Evolutionary conservation across 2,888 invertebrate species (phyloP), one percentile per base, ranked within the genome.

Genomic region (Polymixis lichenea): DNA sequence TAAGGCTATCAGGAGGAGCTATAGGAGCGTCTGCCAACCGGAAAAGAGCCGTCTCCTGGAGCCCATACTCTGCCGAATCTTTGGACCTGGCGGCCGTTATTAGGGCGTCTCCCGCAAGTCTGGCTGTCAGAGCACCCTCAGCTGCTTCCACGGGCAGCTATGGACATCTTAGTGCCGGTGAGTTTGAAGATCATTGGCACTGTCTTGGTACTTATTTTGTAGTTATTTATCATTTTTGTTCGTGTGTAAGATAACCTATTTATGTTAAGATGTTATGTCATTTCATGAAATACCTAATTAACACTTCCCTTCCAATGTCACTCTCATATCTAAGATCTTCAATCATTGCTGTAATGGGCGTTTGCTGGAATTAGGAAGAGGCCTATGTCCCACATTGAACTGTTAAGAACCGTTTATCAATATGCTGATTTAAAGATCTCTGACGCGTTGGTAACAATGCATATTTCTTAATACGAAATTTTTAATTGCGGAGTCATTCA

Each of bases 111-210:
- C 99, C 99, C 9, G 98, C 99, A 88, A 99, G 99, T 43, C 96
- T 99, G 86, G 98, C 98, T 28, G 99, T 99, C 0, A 97, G 99
- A 84, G 98, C 98, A 80, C 98, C 98, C 25, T 98, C 98, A 51
- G 98, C 98, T 9, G 96, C 96, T 0, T 96, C 96, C 17, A 99
- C 99, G 89, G 99, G 99, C 65, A 99, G 99, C 82, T 99, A 99
- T 97, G 99, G 99, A 32, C 99, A 99, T 96, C 97, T 99, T 84
- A 99, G 99, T 85, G 99, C 99, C 88, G 99, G 98, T 98, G 92
- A 91, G 91, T 86, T 76, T 61, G 73, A 69, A 72, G 72, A 77
- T 68, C 75, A 79, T 75, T 77, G 85, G 82, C 82, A 77, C 81
- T 80, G 76, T 84, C 62, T 86, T 80, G 77, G 86, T 86, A 80